Evolutionary conservation across 2,888 invertebrate genomes (phyloP).

Genomic region (Carabus problematicus): DNA sequence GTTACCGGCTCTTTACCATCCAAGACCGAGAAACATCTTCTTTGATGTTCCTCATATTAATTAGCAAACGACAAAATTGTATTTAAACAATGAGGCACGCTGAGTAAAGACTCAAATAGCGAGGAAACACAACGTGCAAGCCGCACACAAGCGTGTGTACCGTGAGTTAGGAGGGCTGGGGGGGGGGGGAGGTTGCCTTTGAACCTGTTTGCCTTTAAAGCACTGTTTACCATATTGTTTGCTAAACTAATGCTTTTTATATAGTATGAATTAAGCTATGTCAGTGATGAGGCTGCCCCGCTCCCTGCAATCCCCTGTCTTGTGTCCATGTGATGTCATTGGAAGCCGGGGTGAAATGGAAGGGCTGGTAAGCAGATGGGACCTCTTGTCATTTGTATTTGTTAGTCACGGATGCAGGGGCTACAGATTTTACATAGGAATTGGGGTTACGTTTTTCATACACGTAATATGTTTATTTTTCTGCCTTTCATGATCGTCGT

Average conservation of each 20-base stretch:
- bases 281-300: neutral
- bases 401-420: constrained; percentile 20
- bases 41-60: constrained; percentile 65
- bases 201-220: constrained; percentile 38
- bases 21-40: constrained; percentile 64
- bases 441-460: no score
- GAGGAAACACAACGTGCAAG: constrained; percentile 27
- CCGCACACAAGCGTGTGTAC: neutral
- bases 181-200: constrained; percentile 22
- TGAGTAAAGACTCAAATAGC: constrained; percentile 42
- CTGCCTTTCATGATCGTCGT: no score
- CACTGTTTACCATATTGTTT: constrained; percentile 45
- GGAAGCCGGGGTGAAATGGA: neutral
- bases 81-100: constrained; percentile 64
- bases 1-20: constrained; percentile 60
- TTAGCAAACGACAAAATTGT: constrained; percentile 70
- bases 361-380: constrained; percentile 26
- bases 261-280: constrained; percentile 42
- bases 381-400: constrained; percentile 32
- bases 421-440: neutral
- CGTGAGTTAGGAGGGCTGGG: no score
- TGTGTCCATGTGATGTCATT: neutral
- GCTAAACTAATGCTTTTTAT: constrained; percentile 47
- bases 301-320: neutral
- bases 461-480: no score